Evolutionary conservation across 1,140 invertebrate species (phyloP), one percentile per base, ranked within the genome.

Genomic region (Hyphantria cunea): DNA sequence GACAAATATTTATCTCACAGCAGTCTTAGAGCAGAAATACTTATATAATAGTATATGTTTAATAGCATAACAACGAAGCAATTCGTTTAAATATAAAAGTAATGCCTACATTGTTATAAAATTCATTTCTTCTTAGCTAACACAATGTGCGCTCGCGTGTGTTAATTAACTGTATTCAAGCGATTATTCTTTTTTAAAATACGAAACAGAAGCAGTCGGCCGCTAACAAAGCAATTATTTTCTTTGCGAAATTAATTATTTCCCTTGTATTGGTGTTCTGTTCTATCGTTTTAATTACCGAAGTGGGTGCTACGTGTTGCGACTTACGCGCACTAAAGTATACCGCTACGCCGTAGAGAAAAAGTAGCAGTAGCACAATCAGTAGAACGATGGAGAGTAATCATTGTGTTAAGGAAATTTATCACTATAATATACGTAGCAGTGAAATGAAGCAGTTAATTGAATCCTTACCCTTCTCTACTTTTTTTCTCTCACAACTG

Each of bases 251-350:
- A 62, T 67, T 67, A 67, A 72, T 65, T 67, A 61, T 48, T 68
- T 65, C 52, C 53, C 62, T 55, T 63, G 32, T 70, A 66, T 58
- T 62, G 53, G 59, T 63, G 45, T 69, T 54, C 59, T 44, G 50
- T 60, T 69, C 15, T 49, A 53, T 44, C 37, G 39, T 11, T 59
- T 70, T 63, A 63, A 70, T 70, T 66, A 66, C 53, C 47, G 45
- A 64, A 70, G 64, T 64, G 62, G 59, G 45, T 42, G 41, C 39
- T 65, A 72, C 54, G 66, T 66, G 69, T 62, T 61, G 33, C 64
- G 58, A 72, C 64, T 44, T 53, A 55, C 58, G 51, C 50, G 45
- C 13, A 55, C 51, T 66, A 55, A 66, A 55, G 51, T 50, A 64
- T 51, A 51, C 47, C 33, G 52, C 37, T 32, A 25, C 6, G 32